Percentiles rank a stretch among this genome's conserved stretches.
phyloP scores from a whole-genome alignment of 64 coral and sea anemone genomes.

The Acropora tenuis region DNA sequence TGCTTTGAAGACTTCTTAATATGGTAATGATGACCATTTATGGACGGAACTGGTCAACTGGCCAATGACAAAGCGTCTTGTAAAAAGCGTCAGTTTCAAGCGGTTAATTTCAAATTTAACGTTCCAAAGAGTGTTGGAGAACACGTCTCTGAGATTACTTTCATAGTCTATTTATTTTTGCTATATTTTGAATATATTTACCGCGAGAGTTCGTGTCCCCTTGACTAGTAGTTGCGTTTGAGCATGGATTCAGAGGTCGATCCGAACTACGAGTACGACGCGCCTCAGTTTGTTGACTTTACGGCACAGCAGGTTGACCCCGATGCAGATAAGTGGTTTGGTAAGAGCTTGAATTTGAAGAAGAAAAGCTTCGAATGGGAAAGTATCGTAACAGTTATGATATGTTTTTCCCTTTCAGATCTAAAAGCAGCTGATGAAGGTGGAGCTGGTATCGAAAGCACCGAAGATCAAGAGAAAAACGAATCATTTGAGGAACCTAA shows the following conservation, averaged over 20 bases:
- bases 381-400: neutral
- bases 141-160: no score
- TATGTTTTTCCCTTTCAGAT: constrained; percentile 31
- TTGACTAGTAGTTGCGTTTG: neutral
- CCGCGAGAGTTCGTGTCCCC: no score
- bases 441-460: constrained; percentile 51
- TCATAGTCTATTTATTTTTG: neutral
- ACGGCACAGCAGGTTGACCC: constrained; percentile 27
- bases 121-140: neutral
- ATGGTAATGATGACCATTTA: constrained; percentile 58
- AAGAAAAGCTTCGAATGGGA: neutral
- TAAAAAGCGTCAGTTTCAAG: constrained; percentile 11
- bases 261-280: constrained; percentile 85
- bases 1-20: constrained; percentile 22
- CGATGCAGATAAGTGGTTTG: constrained; percentile 86
- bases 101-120: constrained; percentile 40
- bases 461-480: constrained; percentile 8
- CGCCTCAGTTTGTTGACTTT: constrained; percentile 96
- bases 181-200: no score
- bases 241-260: constrained; percentile 52
- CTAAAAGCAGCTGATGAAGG: constrained; percentile 66
- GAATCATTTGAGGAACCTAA: neutral
- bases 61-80: constrained; percentile 42
- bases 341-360: constrained; percentile 50
- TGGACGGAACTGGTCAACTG: neutral